Percentiles rank a stretch among this genome's conserved stretches.
These are phyloP conservation scores for Cryptotermes secundus DNA, from an alignment of 1,140 invertebrate species.

Conservation along the genomic window DNA sequence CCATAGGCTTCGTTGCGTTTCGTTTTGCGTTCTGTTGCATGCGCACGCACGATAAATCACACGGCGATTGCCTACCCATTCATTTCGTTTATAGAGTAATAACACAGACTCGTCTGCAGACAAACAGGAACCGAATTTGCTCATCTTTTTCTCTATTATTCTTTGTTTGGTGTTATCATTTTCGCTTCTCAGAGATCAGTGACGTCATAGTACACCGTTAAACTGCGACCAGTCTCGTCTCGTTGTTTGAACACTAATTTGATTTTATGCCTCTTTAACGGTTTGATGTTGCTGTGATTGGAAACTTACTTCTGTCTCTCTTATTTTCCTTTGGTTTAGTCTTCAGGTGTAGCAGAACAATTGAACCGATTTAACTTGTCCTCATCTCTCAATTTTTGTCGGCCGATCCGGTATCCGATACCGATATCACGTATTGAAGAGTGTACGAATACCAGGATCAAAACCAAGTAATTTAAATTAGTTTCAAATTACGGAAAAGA, in stretches of 20 bases:
- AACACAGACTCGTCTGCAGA: not conserved
- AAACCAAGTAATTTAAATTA: constrained; percentile 7
- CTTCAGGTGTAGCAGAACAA: not conserved
- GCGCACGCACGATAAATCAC: too few relatives aligned
- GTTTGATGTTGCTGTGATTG: constrained; percentile 9
- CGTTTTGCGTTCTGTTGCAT: not conserved
- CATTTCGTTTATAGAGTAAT: not conserved
- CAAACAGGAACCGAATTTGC: not conserved
- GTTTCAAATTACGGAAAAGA: not conserved
- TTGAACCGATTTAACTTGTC: not conserved
- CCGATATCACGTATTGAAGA: not conserved
- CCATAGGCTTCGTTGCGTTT: not conserved
- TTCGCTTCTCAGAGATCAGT: not conserved
- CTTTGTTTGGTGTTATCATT: not conserved
- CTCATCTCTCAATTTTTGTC: not conserved
- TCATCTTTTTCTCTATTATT: not conserved
- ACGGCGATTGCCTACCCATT: not conserved
- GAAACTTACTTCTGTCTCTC: not conserved
- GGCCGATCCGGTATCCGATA: not conserved
- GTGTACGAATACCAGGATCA: not conserved
- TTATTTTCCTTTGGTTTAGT: not conserved
- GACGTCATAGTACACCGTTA: not conserved
- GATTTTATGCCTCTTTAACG: constrained; percentile 12
- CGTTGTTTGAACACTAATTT: constrained; percentile 20
- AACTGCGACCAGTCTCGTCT: not conserved